These are phyloP conservation scores for Crotalus tigris DNA, from an alignment of 2,113 vertebrate genomes.

Conservation along the genomic window DNA sequence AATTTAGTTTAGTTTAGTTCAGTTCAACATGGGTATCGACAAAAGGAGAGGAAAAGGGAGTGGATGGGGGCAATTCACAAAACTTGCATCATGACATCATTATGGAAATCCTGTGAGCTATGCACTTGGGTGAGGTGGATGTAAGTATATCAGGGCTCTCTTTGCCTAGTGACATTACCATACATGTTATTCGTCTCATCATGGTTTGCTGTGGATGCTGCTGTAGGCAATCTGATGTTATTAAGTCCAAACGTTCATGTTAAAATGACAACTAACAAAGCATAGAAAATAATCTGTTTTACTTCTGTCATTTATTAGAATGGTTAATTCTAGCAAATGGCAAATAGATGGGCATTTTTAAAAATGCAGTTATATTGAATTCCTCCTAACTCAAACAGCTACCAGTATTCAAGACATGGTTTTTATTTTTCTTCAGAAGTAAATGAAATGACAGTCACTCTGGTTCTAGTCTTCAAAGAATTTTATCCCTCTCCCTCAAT, in stretches of 20 bases:
- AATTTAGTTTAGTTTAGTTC: no score
- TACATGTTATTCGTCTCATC: neutral
- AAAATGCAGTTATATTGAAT: neutral
- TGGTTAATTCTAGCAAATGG: neutral
- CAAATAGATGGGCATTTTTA: neutral
- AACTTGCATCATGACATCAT: neutral
- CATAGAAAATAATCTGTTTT: neutral
- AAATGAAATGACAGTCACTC: neutral
- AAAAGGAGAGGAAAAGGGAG: neutral
- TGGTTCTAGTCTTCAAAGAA: neutral
- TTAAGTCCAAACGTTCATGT: neutral
- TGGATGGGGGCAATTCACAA: neutral
- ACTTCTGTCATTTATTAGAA: neutral
- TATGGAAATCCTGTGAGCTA: neutral
- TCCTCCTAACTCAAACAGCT: neutral
- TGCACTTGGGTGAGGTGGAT: neutral
- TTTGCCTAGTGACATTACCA: neutral
- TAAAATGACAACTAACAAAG: conserved; percentile 13
- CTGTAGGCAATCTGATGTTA: neutral
- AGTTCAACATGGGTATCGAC: neutral
- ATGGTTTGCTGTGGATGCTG: neutral
- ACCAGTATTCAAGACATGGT: neutral
- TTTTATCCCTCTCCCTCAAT: neutral
- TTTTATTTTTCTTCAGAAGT: neutral
- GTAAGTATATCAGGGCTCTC: neutral